These are phyloP conservation scores for Tortrix viridana DNA, from an alignment of 2,888 invertebrate species.

Conservation along the genomic window DNA sequence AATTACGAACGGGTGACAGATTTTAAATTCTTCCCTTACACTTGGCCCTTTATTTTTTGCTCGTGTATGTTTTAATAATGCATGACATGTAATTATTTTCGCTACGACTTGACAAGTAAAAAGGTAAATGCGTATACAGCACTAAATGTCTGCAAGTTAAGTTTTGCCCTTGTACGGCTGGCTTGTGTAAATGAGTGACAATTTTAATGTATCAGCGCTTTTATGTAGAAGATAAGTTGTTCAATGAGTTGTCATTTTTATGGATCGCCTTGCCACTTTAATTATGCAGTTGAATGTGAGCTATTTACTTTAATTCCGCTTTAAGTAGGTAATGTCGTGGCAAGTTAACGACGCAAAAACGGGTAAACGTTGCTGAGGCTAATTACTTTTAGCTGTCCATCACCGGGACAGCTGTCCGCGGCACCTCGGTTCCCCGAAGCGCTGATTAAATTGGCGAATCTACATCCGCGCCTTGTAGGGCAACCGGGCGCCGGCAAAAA, in stretches of 20 bases:
- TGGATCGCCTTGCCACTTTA: slow-evolving; percentile 19
- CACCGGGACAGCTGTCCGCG: slow-evolving; percentile 52
- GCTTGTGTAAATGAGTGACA: slow-evolving; percentile 33
- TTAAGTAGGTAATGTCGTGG: slow-evolving; percentile 29
- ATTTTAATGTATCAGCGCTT: slow-evolving; percentile 32
- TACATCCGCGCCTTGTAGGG: slow-evolving; percentile 72
- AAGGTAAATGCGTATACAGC: slow-evolving; percentile 61
- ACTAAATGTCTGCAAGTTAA: slow-evolving; percentile 54
- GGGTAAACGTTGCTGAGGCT: slow-evolving; percentile 51
- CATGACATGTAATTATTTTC: slow-evolving; percentile 78
- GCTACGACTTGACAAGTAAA: slow-evolving; percentile 61
- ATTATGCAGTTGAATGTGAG: slow-evolving; percentile 25
- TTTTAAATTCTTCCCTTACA: slow-evolving; percentile 83
- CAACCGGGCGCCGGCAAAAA: slow-evolving; percentile 73
- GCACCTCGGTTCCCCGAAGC: slow-evolving; percentile 68
- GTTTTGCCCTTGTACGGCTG: slow-evolving; percentile 40
- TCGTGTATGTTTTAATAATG: slow-evolving; percentile 75
- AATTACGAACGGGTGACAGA: slow-evolving; percentile 81
- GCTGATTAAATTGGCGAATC: slow-evolving; percentile 75
- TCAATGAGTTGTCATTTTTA: slow-evolving; percentile 36
- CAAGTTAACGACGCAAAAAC: slow-evolving; percentile 49
- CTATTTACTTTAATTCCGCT: slow-evolving; percentile 41
- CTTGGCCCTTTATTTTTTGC: slow-evolving; percentile 69
- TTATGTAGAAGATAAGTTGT: slow-evolving; percentile 25
- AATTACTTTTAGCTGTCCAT: slow-evolving; percentile 62